These are phyloP conservation scores for Sminthurinus aureus DNA, from an alignment of 2,888 invertebrate genomes.

Conservation along the genomic window DNA sequence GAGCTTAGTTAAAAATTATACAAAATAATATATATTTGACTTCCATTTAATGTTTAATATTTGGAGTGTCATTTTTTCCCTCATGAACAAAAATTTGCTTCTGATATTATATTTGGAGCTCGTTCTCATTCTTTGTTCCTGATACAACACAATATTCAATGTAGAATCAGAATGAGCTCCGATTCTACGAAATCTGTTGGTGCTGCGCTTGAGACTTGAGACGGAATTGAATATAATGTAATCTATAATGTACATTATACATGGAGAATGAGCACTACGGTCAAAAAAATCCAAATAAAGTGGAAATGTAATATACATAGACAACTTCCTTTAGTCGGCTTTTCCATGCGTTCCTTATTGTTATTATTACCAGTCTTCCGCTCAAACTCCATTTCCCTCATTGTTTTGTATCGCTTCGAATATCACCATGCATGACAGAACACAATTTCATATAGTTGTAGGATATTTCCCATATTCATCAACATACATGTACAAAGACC, in stretches of 20 bases:
- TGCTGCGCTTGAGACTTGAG: no score
- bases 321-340: constrained; percentile 35
- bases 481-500: no score
- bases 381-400: constrained; percentile 17
- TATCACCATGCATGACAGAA: constrained; percentile 33
- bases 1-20: no score
- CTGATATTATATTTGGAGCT: background rate
- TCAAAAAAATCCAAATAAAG: background rate
- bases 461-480: no score
- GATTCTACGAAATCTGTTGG: no score
- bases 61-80: background rate
- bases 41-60: background rate
- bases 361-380: constrained; percentile 35
- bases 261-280: background rate
- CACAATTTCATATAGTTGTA: background rate
- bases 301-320: background rate
- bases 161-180: background rate
- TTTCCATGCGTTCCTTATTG: constrained; percentile 28
- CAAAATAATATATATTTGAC: background rate
- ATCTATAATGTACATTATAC: no score
- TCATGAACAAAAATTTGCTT: background rate
- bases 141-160: background rate
- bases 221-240: no score
- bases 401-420: background rate
- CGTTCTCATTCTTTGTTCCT: background rate